Conservation (phyloP, 2,797 vertebrate genomes). For the Sebastes diploproa region DNA sequence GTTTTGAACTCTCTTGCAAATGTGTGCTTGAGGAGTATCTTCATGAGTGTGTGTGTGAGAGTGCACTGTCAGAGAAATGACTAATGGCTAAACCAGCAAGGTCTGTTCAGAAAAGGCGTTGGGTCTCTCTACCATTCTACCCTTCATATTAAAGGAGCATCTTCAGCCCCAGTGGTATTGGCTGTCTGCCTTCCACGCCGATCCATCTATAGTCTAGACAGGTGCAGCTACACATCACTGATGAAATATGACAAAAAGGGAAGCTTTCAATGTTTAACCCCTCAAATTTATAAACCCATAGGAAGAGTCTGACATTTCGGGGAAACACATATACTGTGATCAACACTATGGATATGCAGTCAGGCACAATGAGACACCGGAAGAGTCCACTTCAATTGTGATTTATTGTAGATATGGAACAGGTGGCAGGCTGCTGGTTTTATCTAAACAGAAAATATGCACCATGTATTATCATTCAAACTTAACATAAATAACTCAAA, state of each 20-base stretch:
- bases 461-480: background rate
- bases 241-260: slow-evolving; percentile 3
- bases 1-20: slow-evolving; percentile 13
- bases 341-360: background rate
- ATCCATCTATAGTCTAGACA: slow-evolving; percentile 3
- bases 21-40: background rate
- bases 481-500: background rate
- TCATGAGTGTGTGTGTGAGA: slow-evolving; percentile 11
- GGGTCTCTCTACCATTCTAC: slow-evolving; percentile 30
- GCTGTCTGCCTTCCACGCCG: slow-evolving; percentile 14
- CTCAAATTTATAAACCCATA: background rate
- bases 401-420: background rate
- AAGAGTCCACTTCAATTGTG: background rate
- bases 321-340: background rate
- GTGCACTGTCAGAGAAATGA: slow-evolving; percentile 51
- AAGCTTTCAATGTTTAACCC: background rate
- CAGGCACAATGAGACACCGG: background rate
- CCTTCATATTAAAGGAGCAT: slow-evolving; percentile 39
- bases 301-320: background rate
- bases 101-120: slow-evolving; percentile 32
- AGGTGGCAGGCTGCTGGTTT: background rate
- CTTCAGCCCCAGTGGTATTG: slow-evolving; percentile 28
- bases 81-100: slow-evolving; percentile 56
- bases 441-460: background rate
- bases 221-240: slow-evolving; percentile 1